Conservation (phyloP, 1,140 invertebrate species). For the Trachymyrmex septentrionalis region DNA sequence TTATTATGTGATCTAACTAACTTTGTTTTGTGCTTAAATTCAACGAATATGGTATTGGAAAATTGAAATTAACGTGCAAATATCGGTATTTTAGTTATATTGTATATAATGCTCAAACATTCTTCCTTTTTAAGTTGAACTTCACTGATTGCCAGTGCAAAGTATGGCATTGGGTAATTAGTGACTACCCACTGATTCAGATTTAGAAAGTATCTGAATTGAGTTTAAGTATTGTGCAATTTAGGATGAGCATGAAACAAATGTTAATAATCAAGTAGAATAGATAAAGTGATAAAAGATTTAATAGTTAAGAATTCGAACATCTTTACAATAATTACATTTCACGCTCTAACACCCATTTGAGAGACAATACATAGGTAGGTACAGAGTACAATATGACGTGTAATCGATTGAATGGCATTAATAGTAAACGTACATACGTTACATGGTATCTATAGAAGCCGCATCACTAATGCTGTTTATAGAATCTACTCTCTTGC, state of each 20-base stretch:
- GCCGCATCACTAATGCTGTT: constrained; percentile 30
- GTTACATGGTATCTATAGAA: constrained; percentile 7
- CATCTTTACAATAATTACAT: neutral
- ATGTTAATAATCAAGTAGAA: neutral
- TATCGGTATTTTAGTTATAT: too few relatives aligned
- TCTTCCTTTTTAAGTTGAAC: too few relatives aligned
- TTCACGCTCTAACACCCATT: neutral
- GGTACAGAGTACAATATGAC: neutral
- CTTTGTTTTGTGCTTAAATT: too few relatives aligned
- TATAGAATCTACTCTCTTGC: constrained; percentile 5
- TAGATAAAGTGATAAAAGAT: too few relatives aligned
- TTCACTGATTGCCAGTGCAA: too few relatives aligned
- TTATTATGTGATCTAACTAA: too few relatives aligned
- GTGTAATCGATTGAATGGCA: constrained; percentile 27
- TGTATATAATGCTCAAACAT: too few relatives aligned
- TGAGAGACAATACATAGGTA: neutral
- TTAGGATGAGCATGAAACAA: neutral
- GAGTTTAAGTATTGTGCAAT: neutral
- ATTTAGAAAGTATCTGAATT: neutral
- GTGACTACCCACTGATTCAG: too few relatives aligned
- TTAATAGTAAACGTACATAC: constrained; percentile 24
- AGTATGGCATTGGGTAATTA: too few relatives aligned
- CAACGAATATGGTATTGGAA: too few relatives aligned
- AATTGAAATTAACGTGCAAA: too few relatives aligned
- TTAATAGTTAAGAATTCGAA: neutral